Base-by-base conservation (phyloP, 2,888 invertebrate genomes). In the Lasioglossum leucozonium region DNA sequence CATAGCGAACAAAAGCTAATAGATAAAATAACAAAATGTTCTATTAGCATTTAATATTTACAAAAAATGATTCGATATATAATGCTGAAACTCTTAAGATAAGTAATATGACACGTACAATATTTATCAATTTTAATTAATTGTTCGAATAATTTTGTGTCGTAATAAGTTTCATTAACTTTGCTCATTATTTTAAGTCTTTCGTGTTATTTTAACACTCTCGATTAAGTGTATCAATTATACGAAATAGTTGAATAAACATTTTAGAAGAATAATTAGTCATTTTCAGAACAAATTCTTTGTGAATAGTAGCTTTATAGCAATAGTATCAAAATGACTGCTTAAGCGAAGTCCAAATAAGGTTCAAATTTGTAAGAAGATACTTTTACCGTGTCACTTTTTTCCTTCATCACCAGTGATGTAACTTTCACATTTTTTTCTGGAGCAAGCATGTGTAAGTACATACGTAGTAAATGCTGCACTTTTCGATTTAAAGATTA, bases 401-500 rank as follows among this genome's bases (percentile, higher is more conserved):
- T 3, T n/a, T 26, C 16, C 26, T 51, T 69, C 42, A 78, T 78
- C 44, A 69, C 11, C 76, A 5, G 3, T n/a, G 58, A 22, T 40
- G 71, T 74, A 79, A 82, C 79, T 58, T 67, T 74, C 73, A 65
- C 51, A 13, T 34, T 67, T 18, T 65, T 42, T 42, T 62, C 72
- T 47, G 30, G 44, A 73, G 67, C 34, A 58, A 18, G 42, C 40
- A 8, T 69, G 44, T 11, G 3, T 34, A n/a, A n/a, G n/a, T n/a
- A 44, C 16, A 5, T 16, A 13, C 58, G 77, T 34, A 37, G 55
- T 2, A 16, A 30, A 40, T 22, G 71, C 51, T 40, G 40, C 72
- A 30, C 11, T 37, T 51, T 18, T 72, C 26, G 44, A 16, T n/a
- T 72, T 42, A 44, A 47, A 22, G 40, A 74, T 58, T 42, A 55